Evolutionary conservation across 2,113 vertebrate genomes (phyloP).

Genomic region (Melanocharis versteri): DNA sequence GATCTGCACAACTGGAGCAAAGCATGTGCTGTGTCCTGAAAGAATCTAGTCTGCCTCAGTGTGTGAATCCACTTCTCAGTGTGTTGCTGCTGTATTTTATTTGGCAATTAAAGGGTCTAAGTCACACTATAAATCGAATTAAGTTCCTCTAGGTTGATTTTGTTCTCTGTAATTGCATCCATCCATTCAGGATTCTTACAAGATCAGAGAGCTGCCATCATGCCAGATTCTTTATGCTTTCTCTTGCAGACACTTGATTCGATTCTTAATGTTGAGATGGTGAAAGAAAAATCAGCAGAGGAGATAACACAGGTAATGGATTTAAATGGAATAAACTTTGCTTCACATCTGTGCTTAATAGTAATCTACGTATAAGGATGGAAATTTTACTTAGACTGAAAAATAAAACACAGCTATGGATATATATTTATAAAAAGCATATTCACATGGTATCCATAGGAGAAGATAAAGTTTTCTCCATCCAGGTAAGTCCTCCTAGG

Average conservation of each 20-base stretch:
- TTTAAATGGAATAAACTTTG: background rate
- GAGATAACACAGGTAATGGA: slow-evolving; percentile 87
- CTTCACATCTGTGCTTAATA: background rate
- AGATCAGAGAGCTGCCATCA: background rate
- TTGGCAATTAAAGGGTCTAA: background rate
- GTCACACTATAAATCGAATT: background rate
- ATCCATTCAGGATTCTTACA: background rate
- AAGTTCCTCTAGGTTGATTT: background rate
- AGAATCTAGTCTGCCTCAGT: background rate
- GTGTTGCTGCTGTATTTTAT: background rate
- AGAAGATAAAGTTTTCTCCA: background rate
- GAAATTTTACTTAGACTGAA: background rate
- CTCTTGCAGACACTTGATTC: slow-evolving; percentile 84
- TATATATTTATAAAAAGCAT: background rate
- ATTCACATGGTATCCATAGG: background rate
- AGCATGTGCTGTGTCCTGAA: background rate
- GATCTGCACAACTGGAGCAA: background rate
- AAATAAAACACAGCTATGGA: background rate
- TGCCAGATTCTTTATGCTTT: background rate
- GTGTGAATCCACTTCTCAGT: background rate
- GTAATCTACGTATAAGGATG: background rate
- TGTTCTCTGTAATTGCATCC: background rate
- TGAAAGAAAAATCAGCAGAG: slow-evolving; percentile 83
- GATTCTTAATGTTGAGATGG: slow-evolving; percentile 88
- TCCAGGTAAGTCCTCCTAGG: background rate